Evolutionary conservation across 1,140 invertebrate genomes (phyloP).

Genomic region (Geopemphigus sp.): DNA sequence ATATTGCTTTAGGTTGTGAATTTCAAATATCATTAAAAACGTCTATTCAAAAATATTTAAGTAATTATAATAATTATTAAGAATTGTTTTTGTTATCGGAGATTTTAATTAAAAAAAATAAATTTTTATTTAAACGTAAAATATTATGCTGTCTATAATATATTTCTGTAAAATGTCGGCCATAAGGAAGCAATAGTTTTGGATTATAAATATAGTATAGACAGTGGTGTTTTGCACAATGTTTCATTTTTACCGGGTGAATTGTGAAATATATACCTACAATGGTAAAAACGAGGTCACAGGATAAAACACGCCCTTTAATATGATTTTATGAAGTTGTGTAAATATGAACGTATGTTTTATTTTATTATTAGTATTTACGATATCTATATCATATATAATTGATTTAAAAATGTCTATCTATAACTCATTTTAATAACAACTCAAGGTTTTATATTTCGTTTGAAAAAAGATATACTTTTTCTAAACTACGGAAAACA

Average conservation of each 20-base stretch:
- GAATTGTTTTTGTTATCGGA: neutral
- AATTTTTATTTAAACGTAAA: neutral
- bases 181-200: neutral
- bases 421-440: no score
- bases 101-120: neutral
- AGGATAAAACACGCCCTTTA: slow-evolving; percentile 21
- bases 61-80: neutral
- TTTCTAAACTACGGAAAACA: no score
- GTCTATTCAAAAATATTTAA: neutral
- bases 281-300: slow-evolving; percentile 29
- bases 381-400: no score
- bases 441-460: no score
- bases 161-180: neutral
- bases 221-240: neutral
- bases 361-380: neutral
- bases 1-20: slow-evolving; percentile 20
- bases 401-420: no score
- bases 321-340: neutral
- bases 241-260: neutral
- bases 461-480: no score
- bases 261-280: neutral
- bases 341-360: neutral
- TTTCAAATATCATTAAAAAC: slow-evolving; percentile 17
- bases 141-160: neutral
- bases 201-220: neutral